phyloP scores from a whole-genome alignment of 2,888 invertebrate genomes.

The Gymnosoma rotundatum region DNA sequence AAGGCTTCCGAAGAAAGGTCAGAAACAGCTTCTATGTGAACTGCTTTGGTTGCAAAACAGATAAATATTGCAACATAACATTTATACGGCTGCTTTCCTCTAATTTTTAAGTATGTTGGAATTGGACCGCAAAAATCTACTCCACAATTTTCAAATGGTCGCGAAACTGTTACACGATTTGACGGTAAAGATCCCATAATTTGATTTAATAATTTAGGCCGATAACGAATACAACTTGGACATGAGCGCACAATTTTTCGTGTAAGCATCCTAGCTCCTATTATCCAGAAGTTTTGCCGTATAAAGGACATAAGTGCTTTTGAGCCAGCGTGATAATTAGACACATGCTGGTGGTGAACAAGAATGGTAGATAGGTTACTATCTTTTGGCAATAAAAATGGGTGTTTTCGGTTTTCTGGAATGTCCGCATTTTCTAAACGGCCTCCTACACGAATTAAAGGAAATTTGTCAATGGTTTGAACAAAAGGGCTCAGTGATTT shows the following conservation, averaged over 20 bases:
- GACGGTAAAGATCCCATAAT: not conserved
- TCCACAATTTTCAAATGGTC: conserved; percentile 29
- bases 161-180: not conserved
- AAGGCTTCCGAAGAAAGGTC: conserved; percentile 71
- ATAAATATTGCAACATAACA: conserved; percentile 32
- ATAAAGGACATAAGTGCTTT: conserved; percentile 47
- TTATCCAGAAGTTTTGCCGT: conserved; percentile 51
- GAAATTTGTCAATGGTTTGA: not conserved
- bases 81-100: conserved; percentile 47
- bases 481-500: conserved; percentile 11
- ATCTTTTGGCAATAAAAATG: conserved; percentile 39
- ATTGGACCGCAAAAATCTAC: conserved; percentile 42
- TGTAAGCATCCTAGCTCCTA: not conserved
- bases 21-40: conserved; percentile 15
- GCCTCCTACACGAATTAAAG: too few species aligned
- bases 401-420: conserved; percentile 35
- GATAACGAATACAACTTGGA: conserved; percentile 3
- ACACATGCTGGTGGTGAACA: conserved; percentile 33
- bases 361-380: conserved; percentile 14
- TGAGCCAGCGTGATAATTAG: conserved; percentile 53
- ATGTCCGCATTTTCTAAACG: conserved; percentile 40
- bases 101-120: conserved; percentile 35
- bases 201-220: not conserved
- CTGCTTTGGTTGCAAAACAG: conserved; percentile 49
- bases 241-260: conserved; percentile 25